Base-by-base conservation (phyloP, 2,797 vertebrate species). In the Catostomus latipinnis region DNA sequence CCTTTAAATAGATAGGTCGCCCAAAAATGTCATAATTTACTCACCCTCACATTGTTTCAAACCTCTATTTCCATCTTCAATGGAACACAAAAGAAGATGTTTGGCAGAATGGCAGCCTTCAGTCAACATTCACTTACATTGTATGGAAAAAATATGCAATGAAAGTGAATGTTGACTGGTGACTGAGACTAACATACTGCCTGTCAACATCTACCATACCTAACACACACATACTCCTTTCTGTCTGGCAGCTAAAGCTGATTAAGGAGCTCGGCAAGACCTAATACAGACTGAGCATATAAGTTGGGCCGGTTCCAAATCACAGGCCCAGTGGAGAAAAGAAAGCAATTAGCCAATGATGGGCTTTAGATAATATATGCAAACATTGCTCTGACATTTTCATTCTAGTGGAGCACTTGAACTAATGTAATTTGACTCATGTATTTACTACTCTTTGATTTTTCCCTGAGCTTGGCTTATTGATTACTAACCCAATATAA, bases 371-470 rank as follows among this genome's bases (percentile, higher is more conserved):
- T 82, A 76, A 79, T 81, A 83, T 54, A 77, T 75, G 57, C 70
- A 78, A 74, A 63, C 85, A 74, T 16, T 46, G 67, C 49, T 52
- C 46, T 16, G 70, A 74, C 69, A 87, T 88, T 89, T 88, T 34
- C 71, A 74, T 87, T 84, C 53, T 76, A 48, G 45, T 71, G 81
- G 76, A 85, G 85, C 62, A 86, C 86, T 80, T 22, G 60, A 74
- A 84, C 77, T 88, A 87, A 80, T 81, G 84, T 84, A 86, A 89
- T 86, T 87, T 86, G 89, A 90, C 88, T 90, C 86, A 80, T 84
- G 89, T 92, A 92, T 92, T 93, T 91, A 93, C 86, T 89, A 87
- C 87, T 88, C 88, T 93, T 92, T 91, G 89, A 93, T 92, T 92
- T 90, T 92, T 82, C 84, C 74, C 84, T 83, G 34, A 86, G 86